phyloP scores from a whole-genome alignment of 1,140 invertebrate genomes.

The Chionoecetes opilio region DNA sequence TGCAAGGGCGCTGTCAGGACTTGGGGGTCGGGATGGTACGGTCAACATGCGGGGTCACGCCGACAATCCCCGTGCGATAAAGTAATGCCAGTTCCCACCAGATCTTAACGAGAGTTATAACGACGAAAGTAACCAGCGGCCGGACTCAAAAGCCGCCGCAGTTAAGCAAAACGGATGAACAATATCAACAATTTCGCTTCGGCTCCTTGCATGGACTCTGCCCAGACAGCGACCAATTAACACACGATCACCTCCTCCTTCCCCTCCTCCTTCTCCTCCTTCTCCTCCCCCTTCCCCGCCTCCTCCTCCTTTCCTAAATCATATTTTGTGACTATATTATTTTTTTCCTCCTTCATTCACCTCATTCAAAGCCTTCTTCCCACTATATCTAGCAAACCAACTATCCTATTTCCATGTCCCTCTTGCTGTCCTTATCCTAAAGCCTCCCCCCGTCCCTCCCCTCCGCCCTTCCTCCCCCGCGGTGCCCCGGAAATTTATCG shows the following conservation, averaged over 20 bases:
- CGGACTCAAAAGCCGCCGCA: conserved; percentile 32
- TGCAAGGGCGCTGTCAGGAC: neutral
- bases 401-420: neutral
- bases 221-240: conserved; percentile 19
- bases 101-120: conserved; percentile 32
- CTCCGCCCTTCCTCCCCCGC: neutral
- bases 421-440: neutral
- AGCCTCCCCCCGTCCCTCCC: neutral
- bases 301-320: neutral
- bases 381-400: neutral
- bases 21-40: neutral
- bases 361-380: neutral
- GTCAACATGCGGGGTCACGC: neutral
- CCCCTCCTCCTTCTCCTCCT: neutral
- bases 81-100: conserved; percentile 7
- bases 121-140: neutral
- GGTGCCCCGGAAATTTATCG: conserved; percentile 21
- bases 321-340: neutral
- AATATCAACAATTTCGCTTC: conserved; percentile 43
- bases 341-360: neutral
- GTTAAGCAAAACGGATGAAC: conserved; percentile 43
- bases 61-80: neutral
- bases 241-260: neutral
- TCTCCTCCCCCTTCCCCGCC: neutral
- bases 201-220: neutral